Conservation (phyloP, 2,888 invertebrate species). For the Idaea dimidiata region DNA sequence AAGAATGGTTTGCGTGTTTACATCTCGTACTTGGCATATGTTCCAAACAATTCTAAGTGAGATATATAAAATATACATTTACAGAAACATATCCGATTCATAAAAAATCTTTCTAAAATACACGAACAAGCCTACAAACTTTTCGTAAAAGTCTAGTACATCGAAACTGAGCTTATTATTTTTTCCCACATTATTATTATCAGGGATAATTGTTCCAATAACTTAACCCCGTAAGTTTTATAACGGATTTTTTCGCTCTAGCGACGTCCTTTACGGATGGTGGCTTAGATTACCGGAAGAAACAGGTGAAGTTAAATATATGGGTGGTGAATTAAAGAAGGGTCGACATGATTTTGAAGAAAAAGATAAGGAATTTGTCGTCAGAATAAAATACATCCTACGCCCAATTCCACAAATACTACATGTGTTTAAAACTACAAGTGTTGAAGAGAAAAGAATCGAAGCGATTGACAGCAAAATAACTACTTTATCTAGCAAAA, state of each 20-base stretch:
- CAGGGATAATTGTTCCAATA: not conserved
- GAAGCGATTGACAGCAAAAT: not conserved
- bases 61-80: not conserved
- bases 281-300: constrained; percentile 48
- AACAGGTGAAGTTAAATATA: constrained; percentile 47
- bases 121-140: not conserved
- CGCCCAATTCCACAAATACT: too few relatives aligned
- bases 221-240: constrained; percentile 7
- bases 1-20: constrained; percentile 53
- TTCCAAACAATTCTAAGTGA: constrained; percentile 27
- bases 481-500: not conserved
- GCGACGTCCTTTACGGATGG: constrained; percentile 56
- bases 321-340: constrained; percentile 8
- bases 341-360: not conserved
- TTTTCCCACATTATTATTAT: not conserved
- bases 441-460: too few relatives aligned
- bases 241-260: constrained; percentile 74
- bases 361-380: not conserved
- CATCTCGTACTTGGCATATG: constrained; percentile 40
- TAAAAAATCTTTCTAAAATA: not conserved
- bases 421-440: too few relatives aligned
- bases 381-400: too few relatives aligned
- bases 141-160: too few relatives aligned
- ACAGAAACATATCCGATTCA: not conserved
- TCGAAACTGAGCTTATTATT: too few relatives aligned